Base-by-base conservation (phyloP, 2,113 vertebrate genomes). In the Onychostoma macrolepis region DNA sequence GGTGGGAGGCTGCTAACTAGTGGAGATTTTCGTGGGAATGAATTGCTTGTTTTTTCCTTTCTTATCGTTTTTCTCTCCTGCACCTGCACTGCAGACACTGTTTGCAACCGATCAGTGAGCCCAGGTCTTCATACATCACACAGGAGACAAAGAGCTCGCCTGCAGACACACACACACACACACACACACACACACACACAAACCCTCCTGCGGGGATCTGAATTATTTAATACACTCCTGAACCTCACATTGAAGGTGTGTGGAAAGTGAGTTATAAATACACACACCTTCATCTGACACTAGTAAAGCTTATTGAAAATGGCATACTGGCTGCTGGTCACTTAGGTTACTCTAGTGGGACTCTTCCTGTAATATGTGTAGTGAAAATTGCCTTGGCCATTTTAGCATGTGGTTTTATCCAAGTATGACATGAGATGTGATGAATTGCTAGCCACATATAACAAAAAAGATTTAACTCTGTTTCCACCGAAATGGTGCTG, bases 1-100 rank as follows among this genome's bases (percentile, higher is more conserved):
- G 24, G 53, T 26, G 72, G 30, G 53, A 12, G 41, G 41, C 50
- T 58, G 88, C 61, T 87, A 79, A 86, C 81, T 80, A 50, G 75
- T 84, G 77, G 56, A 75, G 58, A 80, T 85, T 87, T 89, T 48
- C 38, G 21, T 88, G 81, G 38, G 61, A 85, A 36, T 48, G 1
- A 28, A 63, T 88, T 12, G 65, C 69, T 76, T 85, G 41, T 82
- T 61, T 86, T 88, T 72, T 83, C 63, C 48, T 43, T 1, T 41
- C 74, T 81, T 87, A 67, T 83, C 43, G 21, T 58, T 86, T 26
- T 33, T 89, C 21, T 84, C 86, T 87, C 53, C 67, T 84, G 83
- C 88, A 88, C 87, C 84, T 88, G 84, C 85, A 86, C 75, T 88
- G 88, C 85, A 92, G 88, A 90, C 69, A 90, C 69, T 82, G 83